Evolutionary conservation across 1,140 invertebrate genomes (phyloP).

Genomic region (Laodelphax striatellus): DNA sequence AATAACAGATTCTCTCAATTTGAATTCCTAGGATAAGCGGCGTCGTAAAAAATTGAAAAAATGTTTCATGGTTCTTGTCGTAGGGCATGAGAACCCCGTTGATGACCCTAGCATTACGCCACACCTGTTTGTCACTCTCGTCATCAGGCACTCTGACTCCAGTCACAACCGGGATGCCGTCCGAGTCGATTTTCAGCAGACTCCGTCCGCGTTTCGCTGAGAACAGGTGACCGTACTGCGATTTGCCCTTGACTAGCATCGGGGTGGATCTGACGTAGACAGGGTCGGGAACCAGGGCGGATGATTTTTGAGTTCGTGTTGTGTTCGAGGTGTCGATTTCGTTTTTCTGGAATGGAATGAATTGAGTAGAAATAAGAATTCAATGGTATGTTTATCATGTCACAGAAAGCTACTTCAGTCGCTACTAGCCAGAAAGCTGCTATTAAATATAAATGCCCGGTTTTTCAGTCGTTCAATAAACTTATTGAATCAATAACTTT

Average conservation of each 20-base stretch:
- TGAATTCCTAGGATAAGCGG: too few species aligned
- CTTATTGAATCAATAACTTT: too few species aligned
- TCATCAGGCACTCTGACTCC: conserved; percentile 71
- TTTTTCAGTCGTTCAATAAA: too few species aligned
- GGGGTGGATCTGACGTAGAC: conserved; percentile 49
- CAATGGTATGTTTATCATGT: too few species aligned
- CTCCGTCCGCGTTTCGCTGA: conserved; percentile 38
- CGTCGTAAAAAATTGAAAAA: not conserved
- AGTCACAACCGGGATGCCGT: conserved; percentile 65
- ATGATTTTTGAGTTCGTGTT: not conserved
- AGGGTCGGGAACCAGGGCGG: conserved; percentile 42
- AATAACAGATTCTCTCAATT: too few species aligned
- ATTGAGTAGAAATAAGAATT: too few species aligned
- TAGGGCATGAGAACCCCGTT: conserved; percentile 54
- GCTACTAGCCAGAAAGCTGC: too few species aligned
- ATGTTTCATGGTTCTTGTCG: conserved; percentile 17
- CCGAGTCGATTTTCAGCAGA: conserved; percentile 44
- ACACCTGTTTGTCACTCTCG: conserved; percentile 65
- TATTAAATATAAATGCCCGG: too few species aligned
- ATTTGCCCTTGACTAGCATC: conserved; percentile 39
- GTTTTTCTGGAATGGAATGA: too few species aligned
- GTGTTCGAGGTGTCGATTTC: too few species aligned
- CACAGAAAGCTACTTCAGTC: too few species aligned
- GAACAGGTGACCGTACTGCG: conserved; percentile 31
- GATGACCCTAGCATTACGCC: conserved; percentile 76